These are phyloP conservation scores for Cephus sareptanus DNA, from an alignment of 2,888 invertebrate genomes.

Conservation along the genomic window DNA sequence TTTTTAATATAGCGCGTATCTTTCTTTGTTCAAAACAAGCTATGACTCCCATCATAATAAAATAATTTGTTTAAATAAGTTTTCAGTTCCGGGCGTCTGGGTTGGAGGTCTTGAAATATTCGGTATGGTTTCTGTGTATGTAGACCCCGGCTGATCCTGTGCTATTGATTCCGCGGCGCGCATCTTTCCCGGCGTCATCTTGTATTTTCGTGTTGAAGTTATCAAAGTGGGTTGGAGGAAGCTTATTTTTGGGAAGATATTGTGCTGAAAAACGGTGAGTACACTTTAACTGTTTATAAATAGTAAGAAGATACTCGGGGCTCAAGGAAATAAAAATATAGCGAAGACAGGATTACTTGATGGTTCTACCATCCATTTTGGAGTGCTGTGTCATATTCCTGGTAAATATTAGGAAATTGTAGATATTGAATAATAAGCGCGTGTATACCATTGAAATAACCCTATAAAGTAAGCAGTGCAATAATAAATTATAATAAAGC, in stretches of 20 bases:
- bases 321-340: background rate
- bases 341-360: background rate
- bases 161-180: conserved; percentile 40
- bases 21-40: background rate
- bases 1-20: background rate
- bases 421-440: background rate
- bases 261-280: background rate
- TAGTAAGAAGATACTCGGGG: background rate
- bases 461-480: background rate
- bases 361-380: background rate
- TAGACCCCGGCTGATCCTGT: conserved; percentile 51
- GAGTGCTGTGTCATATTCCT: background rate
- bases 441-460: background rate
- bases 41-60: background rate
- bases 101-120: conserved; percentile 39
- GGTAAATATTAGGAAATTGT: background rate
- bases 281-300: background rate
- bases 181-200: conserved; percentile 33
- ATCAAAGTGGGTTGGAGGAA: conserved; percentile 19
- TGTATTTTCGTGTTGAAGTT: conserved; percentile 28
- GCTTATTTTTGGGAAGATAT: conserved; percentile 5
- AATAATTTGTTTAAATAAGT: background rate
- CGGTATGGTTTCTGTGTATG: conserved; percentile 49
- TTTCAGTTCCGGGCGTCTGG: conserved; percentile 26
- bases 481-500: background rate